A percentile compares a stretch with the other conserved stretches of the same genome.
phyloP scores from a whole-genome alignment of 2,888 invertebrate species.

The Lycocerus yunnanus region DNA sequence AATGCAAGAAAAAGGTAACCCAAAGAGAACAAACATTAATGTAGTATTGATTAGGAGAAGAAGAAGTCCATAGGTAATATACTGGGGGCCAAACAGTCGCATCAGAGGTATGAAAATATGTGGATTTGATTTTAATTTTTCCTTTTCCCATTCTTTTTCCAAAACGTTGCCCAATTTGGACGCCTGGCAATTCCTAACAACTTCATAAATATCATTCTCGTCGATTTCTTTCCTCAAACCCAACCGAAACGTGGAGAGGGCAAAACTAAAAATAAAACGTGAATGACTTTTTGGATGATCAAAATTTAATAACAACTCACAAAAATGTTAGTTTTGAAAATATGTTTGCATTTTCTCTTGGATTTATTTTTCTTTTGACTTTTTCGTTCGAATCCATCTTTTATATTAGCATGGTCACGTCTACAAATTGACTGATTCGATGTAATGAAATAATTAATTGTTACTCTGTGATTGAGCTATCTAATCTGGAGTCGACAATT shows the following conservation, averaged over 20 bases:
- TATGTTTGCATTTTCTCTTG: conserved; percentile 65
- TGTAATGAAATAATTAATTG: background rate
- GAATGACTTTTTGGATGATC: background rate
- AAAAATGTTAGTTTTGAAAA: conserved; percentile 69
- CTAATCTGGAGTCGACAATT: background rate
- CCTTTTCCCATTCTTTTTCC: conserved; percentile 44
- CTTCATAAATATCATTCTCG: conserved; percentile 63
- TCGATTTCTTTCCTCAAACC: conserved; percentile 67
- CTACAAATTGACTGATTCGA: background rate
- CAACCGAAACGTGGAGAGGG: conserved; percentile 66
- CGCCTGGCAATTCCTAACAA: conserved; percentile 59
- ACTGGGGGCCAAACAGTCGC: conserved; percentile 22
- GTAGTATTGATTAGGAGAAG: background rate
- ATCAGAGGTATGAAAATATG: conserved; percentile 6
- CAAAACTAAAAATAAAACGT: conserved; percentile 60
- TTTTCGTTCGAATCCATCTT: conserved; percentile 61
- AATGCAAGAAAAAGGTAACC: background rate
- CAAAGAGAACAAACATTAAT: background rate
- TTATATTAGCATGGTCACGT: background rate
- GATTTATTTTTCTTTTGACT: conserved; percentile 62
- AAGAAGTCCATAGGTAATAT: conserved; percentile 13
- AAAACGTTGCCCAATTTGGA: conserved; percentile 57
- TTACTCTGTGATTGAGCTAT: background rate
- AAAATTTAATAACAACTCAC: conserved; percentile 59
- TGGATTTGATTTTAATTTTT: conserved; percentile 27